Evolutionary conservation across 2,113 vertebrate genomes (phyloP).

Genomic region (Sarotherodon lohbergeri): DNA sequence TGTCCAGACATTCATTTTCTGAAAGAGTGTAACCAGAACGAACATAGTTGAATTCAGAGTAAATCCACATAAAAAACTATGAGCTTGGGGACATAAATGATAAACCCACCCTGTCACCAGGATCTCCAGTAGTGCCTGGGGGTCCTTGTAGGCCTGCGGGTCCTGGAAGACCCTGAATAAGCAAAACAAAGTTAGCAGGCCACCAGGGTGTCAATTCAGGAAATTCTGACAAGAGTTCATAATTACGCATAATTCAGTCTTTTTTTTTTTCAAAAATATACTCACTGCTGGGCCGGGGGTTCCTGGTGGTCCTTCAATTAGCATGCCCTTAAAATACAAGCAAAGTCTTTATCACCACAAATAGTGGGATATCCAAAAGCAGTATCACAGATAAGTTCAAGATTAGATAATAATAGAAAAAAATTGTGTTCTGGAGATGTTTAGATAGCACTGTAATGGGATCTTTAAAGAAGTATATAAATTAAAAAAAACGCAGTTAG

Average conservation of each 20-base stretch:
- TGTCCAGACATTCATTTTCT: neutral
- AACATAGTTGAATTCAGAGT: neutral
- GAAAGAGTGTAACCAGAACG: neutral
- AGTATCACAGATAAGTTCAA: neutral
- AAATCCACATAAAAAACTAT: neutral
- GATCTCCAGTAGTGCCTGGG: constrained; percentile 85
- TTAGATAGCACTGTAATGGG: neutral
- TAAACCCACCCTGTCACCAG: constrained; percentile 90
- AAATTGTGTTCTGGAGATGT: neutral
- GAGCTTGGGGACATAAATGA: neutral
- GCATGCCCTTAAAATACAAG: constrained; percentile 83
- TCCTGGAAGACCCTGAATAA: constrained; percentile 87
- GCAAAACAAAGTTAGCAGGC: constrained; percentile 4
- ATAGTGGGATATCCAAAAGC: neutral
- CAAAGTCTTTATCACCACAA: neutral
- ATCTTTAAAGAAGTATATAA: neutral
- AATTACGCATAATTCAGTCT: neutral
- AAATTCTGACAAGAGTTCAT: neutral
- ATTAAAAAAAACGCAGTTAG: neutral
- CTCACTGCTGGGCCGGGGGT: constrained; percentile 86
- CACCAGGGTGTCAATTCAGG: neutral
- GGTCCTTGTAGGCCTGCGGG: constrained; percentile 89
- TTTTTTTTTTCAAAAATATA: neutral
- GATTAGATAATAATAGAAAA: neutral
- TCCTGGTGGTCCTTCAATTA: constrained; percentile 93